Percentiles rank a stretch among this genome's conserved stretches.
phyloP scores from a whole-genome alignment of 1,140 invertebrate genomes.

The Lasaia peninsularis region DNA sequence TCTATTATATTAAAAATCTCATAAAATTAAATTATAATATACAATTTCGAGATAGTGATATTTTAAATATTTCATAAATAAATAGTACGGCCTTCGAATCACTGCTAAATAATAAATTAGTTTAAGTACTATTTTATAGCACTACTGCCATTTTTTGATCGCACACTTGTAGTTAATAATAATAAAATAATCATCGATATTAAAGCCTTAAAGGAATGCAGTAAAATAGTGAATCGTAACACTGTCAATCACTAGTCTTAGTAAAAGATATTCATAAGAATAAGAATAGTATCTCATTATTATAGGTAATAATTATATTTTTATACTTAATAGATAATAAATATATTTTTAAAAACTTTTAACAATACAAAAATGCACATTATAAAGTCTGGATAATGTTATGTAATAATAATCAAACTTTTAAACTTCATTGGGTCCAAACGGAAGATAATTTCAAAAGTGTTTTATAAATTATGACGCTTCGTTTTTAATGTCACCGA shows the following conservation, averaged over 20 bases:
- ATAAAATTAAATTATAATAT: too few species aligned
- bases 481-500: too few species aligned
- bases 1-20: too few species aligned
- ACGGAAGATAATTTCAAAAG: too few species aligned
- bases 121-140: background rate
- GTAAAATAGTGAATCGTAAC: conserved; percentile 3
- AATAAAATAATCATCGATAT: background rate
- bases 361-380: background rate
- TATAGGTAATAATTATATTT: conserved; percentile 27
- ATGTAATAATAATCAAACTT: background rate
- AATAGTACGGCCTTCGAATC: background rate
- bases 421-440: too few species aligned
- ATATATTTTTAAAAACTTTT: conserved; percentile 4
- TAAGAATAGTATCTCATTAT: conserved; percentile 20
- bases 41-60: too few species aligned
- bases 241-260: conserved; percentile 31
- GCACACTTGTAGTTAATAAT: background rate
- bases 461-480: too few species aligned
- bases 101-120: background rate
- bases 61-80: background rate
- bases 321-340: conserved; percentile 22
- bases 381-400: background rate
- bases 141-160: conserved; percentile 1
- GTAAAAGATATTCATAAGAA: conserved; percentile 8
- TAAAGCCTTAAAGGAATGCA: conserved; percentile 3